phyloP scores from a whole-genome alignment of 2,797 vertebrate genomes.

The Neosilurus hyrtlii region DNA sequence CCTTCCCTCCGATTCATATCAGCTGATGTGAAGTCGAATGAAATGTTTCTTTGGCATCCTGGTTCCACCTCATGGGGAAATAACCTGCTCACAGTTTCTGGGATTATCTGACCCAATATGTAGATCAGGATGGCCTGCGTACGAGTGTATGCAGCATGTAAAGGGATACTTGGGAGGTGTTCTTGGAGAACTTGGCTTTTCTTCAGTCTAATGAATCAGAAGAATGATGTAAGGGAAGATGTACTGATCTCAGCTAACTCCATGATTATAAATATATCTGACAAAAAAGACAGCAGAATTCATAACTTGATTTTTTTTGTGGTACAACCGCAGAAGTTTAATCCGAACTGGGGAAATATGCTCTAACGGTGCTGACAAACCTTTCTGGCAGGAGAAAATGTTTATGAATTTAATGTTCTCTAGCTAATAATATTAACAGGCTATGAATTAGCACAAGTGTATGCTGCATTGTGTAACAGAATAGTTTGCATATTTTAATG shows the following conservation, averaged over 20 bases:
- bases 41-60: not conserved
- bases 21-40: not conserved
- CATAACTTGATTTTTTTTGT: not conserved
- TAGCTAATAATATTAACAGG: conserved; percentile 16
- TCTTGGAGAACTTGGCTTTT: not conserved
- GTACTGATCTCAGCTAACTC: not conserved
- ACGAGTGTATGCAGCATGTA: not conserved
- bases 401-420: not conserved
- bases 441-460: conserved; percentile 16
- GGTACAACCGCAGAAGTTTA: not conserved
- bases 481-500: conserved; percentile 38
- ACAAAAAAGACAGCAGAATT: not conserved
- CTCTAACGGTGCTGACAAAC: not conserved
- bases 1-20: not conserved
- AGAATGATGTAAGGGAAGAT: not conserved
- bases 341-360: not conserved
- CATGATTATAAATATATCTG: not conserved
- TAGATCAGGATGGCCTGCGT: not conserved
- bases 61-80: not conserved
- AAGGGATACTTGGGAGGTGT: not conserved
- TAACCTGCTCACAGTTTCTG: not conserved
- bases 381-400: not conserved
- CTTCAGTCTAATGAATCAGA: not conserved
- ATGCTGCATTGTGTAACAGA: conserved; percentile 23
- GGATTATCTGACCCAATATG: conserved; percentile 3